A percentile compares a stretch with the other conserved stretches of the same genome.
Evolutionary conservation across 30 jellyfish, hydroid and myxozoan genomes (phyloP).

Genomic region (Catostylus mosaicus): DNA sequence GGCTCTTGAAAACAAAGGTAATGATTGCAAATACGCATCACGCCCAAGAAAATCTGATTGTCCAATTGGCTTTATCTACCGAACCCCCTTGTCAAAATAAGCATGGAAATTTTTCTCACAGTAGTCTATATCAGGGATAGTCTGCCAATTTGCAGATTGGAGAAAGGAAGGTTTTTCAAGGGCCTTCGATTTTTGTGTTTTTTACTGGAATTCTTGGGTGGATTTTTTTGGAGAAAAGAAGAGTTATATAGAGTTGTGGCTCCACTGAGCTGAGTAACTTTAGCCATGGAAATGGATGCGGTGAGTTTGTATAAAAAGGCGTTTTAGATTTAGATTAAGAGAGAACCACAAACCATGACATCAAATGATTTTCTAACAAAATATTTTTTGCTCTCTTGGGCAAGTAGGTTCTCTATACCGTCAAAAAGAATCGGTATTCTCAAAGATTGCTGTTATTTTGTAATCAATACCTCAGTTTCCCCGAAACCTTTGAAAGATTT

Average conservation of each 20-base stretch:
- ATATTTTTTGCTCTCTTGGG: neutral
- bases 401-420: neutral
- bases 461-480: neutral
- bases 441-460: neutral
- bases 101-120: slow-evolving; percentile 7
- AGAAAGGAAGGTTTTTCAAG: slow-evolving; percentile 4
- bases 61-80: slow-evolving; percentile 16
- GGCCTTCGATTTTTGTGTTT: neutral
- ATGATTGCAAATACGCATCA: slow-evolving; percentile 53
- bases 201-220: neutral
- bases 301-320: neutral
- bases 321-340: neutral
- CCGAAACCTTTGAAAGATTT: neutral
- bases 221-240: neutral
- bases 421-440: neutral
- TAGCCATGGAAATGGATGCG: neutral
- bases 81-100: slow-evolving; percentile 44
- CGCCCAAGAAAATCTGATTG: slow-evolving; percentile 75
- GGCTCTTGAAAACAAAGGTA: slow-evolving; percentile 20
- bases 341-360: neutral
- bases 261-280: neutral
- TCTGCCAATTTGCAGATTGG: slow-evolving; percentile 37
- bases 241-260: neutral
- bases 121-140: slow-evolving; percentile 20
- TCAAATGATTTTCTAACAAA: neutral